Conservation (phyloP, 2,888 invertebrate species). For the Alentia gelatinosa region DNA sequence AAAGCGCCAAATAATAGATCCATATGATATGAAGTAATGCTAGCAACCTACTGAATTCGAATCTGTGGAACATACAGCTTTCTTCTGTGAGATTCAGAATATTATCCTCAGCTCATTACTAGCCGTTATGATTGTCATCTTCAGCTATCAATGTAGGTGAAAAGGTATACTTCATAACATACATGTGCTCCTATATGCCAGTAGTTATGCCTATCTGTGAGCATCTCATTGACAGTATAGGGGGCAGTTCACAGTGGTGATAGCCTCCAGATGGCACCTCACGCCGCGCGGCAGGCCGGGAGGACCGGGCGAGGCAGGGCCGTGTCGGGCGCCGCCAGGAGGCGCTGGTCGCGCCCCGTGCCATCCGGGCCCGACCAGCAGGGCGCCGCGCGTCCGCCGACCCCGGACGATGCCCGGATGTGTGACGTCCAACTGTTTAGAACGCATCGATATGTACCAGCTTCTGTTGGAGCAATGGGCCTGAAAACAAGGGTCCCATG, state of each 20-base stretch:
- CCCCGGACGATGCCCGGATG: not conserved
- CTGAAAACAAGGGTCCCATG: not conserved
- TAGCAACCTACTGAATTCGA: too few species aligned
- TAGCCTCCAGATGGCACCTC: not conserved
- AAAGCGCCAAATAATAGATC: too few species aligned
- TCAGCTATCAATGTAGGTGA: too few species aligned
- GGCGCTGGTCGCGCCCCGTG: not conserved
- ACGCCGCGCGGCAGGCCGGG: not conserved
- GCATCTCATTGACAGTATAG: not conserved
- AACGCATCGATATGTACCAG: not conserved
- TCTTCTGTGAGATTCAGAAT: too few species aligned
- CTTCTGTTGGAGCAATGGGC: not conserved
- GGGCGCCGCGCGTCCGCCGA: not conserved
- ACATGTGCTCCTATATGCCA: not conserved
- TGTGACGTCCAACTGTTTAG: not conserved
- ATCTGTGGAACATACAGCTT: too few species aligned
- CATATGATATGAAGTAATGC: too few species aligned
- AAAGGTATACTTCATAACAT: too few species aligned
- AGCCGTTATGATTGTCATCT: too few species aligned
- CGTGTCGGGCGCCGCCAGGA: not conserved
- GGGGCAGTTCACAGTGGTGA: too few species aligned
- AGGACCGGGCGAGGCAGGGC: not conserved
- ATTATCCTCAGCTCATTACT: too few species aligned
- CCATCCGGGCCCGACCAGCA: too few species aligned
- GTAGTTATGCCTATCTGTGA: not conserved